Base-by-base conservation (phyloP, 2,888 invertebrate species). In the Philereme transversata region DNA sequence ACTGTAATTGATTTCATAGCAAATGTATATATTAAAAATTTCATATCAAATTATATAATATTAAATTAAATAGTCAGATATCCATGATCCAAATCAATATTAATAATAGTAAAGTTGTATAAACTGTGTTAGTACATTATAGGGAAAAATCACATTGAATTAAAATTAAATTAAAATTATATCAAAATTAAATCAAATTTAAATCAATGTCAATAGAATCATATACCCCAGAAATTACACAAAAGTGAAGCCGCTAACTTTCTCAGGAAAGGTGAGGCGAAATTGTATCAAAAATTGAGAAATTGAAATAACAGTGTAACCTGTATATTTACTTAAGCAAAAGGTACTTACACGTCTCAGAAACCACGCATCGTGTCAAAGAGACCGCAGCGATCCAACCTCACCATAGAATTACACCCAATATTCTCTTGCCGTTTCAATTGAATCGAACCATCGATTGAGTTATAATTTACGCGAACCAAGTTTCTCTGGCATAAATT, bases 391-490 rank as follows among this genome's bases (percentile, higher is more conserved):
- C 56, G 47, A 51, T 58, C 51, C 40, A 54, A 59, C 46, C 33
- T 35, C 46, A 62, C 65, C 53, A 51, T 65, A 47, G 53, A 49
- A 62, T 62, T 61, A 65, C 35, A 49, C 11, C 50, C 62, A 59
- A 65, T 59, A 65, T 59, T 56, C 55, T 50, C 34, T 55, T 22
- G 50, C 58, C 40, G 60, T 67, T 70, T 66, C 68, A 68, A 68
- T 70, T 70, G 68, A 62, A 65, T 59, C 60, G 55, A 62, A 60
- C 62, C 67, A 51, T 58, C 59, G 60, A 70, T 70, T 70, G 68
- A 70, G 70, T 70, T 68, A 70, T 70, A 70, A 70, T 70, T 70
- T 67, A 70, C 64, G 60, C 58, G 62, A 60, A 58, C 59, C 62
- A 65, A 60, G 36, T 65, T 68, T 64, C 60, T 60, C 57, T 53